These are phyloP conservation scores for Pristionchus japonicus DNA, from an alignment of 2,888 invertebrate genomes.

Conservation along the genomic window DNA sequence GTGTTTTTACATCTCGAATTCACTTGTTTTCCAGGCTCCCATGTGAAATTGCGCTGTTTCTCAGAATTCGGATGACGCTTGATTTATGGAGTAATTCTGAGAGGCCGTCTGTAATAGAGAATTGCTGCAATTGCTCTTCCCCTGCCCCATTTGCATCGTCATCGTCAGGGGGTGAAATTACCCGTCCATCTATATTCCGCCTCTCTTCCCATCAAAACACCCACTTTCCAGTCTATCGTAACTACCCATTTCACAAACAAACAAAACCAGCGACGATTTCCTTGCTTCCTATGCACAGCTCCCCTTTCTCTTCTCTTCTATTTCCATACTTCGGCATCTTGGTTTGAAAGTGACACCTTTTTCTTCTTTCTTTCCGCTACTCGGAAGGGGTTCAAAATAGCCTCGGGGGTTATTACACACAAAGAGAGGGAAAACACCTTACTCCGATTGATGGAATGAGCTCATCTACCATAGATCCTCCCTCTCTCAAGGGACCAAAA, in stretches of 20 bases:
- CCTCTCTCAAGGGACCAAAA: neutral
- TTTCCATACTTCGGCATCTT: neutral
- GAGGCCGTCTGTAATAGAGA: neutral
- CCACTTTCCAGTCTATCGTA: neutral
- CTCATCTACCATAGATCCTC: neutral
- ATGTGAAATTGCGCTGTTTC: neutral
- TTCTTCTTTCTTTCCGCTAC: neutral
- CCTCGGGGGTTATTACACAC: slow-evolving; percentile 9
- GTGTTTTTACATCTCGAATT: neutral
- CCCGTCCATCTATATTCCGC: neutral
- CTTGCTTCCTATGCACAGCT: neutral
- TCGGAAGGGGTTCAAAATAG: neutral
- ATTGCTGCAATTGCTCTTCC: neutral
- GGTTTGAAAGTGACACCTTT: neutral
- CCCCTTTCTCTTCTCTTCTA: neutral
- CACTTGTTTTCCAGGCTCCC: neutral
- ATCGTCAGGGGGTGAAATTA: neutral
- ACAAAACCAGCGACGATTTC: neutral
- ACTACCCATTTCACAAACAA: neutral
- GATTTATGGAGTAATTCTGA: neutral
- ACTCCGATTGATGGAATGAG: neutral
- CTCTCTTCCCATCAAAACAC: neutral
- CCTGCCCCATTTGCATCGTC: too few relatives aligned
- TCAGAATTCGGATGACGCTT: neutral
- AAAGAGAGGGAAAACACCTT: neutral